Percentiles rank a stretch among this genome's conserved stretches.
These are phyloP conservation scores for Aurelia aurita DNA, from an alignment of 30 jellyfish, hydroid and myxozoan genomes.

Conservation along the genomic window DNA sequence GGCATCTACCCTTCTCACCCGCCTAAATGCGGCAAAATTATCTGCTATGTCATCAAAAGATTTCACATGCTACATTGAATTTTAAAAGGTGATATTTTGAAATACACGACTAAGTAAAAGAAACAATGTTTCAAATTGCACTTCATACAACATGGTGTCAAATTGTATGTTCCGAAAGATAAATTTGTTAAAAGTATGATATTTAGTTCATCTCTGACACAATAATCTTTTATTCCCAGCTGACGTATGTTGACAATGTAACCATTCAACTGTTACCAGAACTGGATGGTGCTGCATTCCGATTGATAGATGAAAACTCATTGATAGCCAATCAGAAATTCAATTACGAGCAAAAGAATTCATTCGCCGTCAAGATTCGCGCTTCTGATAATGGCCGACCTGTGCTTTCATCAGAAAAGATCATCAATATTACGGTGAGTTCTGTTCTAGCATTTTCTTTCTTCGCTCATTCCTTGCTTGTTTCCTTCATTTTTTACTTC, in stretches of 20 bases:
- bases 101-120: too few relatives aligned
- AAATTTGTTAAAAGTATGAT: too few relatives aligned
- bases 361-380: conserved; percentile 34
- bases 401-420: conserved; percentile 39
- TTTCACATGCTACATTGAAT: too few relatives aligned
- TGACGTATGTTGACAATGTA: conserved; percentile 52
- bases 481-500: conserved; percentile 15
- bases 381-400: conserved; percentile 67
- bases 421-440: conserved; percentile 57
- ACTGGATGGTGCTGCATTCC: conserved; percentile 60
- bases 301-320: conserved; percentile 44
- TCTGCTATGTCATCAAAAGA: too few relatives aligned
- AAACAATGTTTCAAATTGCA: too few relatives aligned
- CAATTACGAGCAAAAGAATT: conserved; percentile 57
- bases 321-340: conserved; percentile 57
- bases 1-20: too few relatives aligned
- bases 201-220: too few relatives aligned
- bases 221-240: conserved; percentile 28
- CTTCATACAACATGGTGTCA: too few relatives aligned
- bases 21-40: too few relatives aligned
- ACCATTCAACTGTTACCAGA: conserved; percentile 43
- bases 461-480: too few relatives aligned
- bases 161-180: too few relatives aligned
- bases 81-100: too few relatives aligned
- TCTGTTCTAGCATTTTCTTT: conserved; percentile 16